Conservation (phyloP, 2,113 vertebrate species). For the Eira barbara region DNA sequence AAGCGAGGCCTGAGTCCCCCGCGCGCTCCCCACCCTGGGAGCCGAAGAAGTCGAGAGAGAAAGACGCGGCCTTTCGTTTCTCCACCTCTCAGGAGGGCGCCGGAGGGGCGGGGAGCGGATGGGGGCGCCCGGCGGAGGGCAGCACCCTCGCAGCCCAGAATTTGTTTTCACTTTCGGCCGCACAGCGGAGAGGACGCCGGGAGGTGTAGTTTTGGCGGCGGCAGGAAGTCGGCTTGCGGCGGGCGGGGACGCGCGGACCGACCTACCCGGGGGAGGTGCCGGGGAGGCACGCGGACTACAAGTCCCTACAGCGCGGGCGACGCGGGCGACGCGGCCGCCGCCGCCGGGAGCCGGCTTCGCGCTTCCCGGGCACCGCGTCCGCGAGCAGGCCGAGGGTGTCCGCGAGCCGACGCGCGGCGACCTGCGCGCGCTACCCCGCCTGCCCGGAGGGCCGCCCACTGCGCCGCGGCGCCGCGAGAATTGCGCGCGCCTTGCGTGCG, state of each 20-base stretch:
- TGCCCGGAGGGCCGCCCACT: background rate
- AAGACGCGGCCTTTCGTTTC: slow-evolving; percentile 33
- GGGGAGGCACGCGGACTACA: slow-evolving; percentile 57
- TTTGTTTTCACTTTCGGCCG: slow-evolving; percentile 73
- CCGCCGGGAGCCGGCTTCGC: slow-evolving; percentile 46
- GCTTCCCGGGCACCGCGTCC: slow-evolving; percentile 39
- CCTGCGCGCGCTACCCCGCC: background rate
- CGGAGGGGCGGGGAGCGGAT: slow-evolving; percentile 39
- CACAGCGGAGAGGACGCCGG: slow-evolving; percentile 53
- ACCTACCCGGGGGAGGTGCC: background rate
- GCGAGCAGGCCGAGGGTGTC: background rate
- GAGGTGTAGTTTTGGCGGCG: slow-evolving; percentile 58
- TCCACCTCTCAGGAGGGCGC: slow-evolving; percentile 46
- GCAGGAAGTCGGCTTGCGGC: slow-evolving; percentile 66
- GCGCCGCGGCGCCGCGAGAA: background rate
- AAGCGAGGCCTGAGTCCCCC: background rate
- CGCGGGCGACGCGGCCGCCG: background rate
- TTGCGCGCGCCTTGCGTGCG: slow-evolving; percentile 12
- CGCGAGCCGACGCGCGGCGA: background rate
- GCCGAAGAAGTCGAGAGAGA: background rate
- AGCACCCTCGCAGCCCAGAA: slow-evolving; percentile 29
- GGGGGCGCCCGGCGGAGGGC: slow-evolving; percentile 34
- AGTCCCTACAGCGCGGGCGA: slow-evolving; percentile 54
- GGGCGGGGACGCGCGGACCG: background rate
- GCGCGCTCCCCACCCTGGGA: background rate